phyloP scores from a whole-genome alignment of 2,888 invertebrate genomes.

The Acronicta leporina region DNA sequence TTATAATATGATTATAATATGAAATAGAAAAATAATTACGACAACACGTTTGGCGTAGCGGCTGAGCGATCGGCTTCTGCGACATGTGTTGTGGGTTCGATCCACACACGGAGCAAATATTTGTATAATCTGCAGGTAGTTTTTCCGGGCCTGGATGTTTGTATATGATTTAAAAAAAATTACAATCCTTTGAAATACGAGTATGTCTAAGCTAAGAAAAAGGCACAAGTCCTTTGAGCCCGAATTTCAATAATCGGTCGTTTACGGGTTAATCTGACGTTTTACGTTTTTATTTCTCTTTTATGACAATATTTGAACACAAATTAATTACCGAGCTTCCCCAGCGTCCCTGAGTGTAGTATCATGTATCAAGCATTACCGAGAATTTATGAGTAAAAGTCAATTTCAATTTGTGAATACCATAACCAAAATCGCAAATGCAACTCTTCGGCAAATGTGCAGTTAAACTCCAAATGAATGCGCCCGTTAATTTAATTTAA shows the following conservation, averaged over 20 bases:
- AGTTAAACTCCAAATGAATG: constrained; percentile 59
- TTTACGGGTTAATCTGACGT: neutral
- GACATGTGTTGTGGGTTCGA: too few relatives aligned
- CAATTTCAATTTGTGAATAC: constrained; percentile 50
- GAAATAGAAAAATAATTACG: too few relatives aligned
- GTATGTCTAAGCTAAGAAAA: too few relatives aligned
- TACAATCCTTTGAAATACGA: too few relatives aligned
- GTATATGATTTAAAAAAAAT: too few relatives aligned
- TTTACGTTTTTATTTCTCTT: neutral
- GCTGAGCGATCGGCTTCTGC: too few relatives aligned
- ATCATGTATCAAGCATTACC: constrained; percentile 5
- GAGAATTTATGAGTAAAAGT: constrained; percentile 46
- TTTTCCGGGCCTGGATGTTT: too few relatives aligned
- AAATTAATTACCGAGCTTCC: neutral
- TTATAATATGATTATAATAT: too few relatives aligned
- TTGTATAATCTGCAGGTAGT: too few relatives aligned
- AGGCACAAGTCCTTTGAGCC: neutral
- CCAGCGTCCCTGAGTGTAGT: neutral
- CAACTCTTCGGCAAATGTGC: constrained; percentile 48
- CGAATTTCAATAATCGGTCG: neutral
- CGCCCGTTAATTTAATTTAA: constrained; percentile 58
- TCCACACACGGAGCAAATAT: too few relatives aligned
- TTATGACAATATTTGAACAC: neutral
- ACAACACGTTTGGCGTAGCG: too few relatives aligned
- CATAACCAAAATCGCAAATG: constrained; percentile 52